Evolutionary conservation across 2,113 vertebrate species (phyloP), one percentile per base, ranked within the genome.

Genomic region (Peromyscus californicus): DNA sequence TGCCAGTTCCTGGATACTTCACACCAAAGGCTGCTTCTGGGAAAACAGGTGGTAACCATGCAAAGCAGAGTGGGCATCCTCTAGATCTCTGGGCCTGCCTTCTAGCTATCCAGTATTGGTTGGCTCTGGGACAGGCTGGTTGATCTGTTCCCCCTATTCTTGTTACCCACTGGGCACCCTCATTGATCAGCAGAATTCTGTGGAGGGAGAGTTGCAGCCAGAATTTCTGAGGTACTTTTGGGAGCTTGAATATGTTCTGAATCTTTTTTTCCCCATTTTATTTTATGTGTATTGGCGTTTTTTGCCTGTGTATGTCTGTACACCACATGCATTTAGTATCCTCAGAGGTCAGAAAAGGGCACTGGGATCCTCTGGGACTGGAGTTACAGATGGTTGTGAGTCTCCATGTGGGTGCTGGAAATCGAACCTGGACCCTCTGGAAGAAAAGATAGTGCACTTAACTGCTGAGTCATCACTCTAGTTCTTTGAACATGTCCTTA

Each of bases 11-110:
- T 61, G 57, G 24, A 98, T 42, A 98, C 95, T 98, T 99, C 51
- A 98, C 97, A 45, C n/a, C 98, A 98, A 87, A 97, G 97, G 51
- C 61, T 98, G 76, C 87, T 33, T 39, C 42, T 98, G 42, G 87
- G 97, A 7, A 96, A 96, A 72, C 94, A 92, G 82, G n/a, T 69
- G 1, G 98, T 98, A 67, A 97, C 85, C 13, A 87, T 98, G 93
- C 98, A 98, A 98, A 98, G 98, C 96, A 88, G 39, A 63, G 45
- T 33, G 29, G 31, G 16, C 19, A 0, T 9, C 15, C 42, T 78
- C 33, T 42, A 78, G 29, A 31, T 72, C 45, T 67, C 69, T 54
- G 70, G 76, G 24, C 42, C 51, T 57, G 48, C 22, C 57, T 91
- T 80, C 36, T 54, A 90, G 57, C 42, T n/a, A 8, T 72, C 70